Percentiles rank a stretch among this genome's conserved stretches.
Conservation (phyloP, 2,113 vertebrate species). For the Xiphophorus couchianus region DNA sequence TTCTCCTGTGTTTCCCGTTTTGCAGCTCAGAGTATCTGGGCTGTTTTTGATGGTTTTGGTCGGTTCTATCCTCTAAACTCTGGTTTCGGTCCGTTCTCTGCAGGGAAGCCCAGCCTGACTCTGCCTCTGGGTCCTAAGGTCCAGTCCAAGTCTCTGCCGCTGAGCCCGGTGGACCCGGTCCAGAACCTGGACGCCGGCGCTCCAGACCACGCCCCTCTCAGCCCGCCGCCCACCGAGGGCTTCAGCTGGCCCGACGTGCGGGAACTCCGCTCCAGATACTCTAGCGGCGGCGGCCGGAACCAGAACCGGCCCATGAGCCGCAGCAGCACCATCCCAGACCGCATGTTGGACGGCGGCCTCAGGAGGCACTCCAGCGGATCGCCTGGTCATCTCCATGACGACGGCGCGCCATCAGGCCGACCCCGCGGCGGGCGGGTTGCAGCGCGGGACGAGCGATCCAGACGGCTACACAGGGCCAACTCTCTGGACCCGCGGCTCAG, state of each 20-base stretch:
- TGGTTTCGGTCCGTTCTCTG: constrained; percentile 11
- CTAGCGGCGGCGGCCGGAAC: not conserved
- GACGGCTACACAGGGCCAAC: constrained; percentile 52
- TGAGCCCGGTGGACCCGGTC: constrained; percentile 21
- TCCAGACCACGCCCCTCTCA: constrained; percentile 69
- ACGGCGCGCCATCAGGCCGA: not conserved
- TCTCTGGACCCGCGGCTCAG: constrained; percentile 68
- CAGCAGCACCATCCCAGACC: constrained; percentile 73
- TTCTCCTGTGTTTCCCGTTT: too few relatives aligned
- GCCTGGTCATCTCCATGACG: constrained; percentile 9
- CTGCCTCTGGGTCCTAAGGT: constrained; percentile 53
- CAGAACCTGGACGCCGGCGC: constrained; percentile 1
- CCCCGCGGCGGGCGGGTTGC: not conserved
- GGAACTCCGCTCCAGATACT: constrained; percentile 85
- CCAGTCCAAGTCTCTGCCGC: constrained; percentile 40
- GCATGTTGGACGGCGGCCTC: constrained; percentile 48
- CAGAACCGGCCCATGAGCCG: constrained; percentile 9
- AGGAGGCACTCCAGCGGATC: constrained; percentile 67
- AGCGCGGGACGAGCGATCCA: not conserved
- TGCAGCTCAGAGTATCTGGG: too few relatives aligned
- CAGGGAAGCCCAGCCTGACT: constrained; percentile 73
- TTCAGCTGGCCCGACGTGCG: constrained; percentile 90
- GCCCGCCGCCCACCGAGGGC: constrained; percentile 75
- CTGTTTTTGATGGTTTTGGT: too few relatives aligned
- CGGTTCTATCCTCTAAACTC: not conserved